phyloP scores from a whole-genome alignment of 2,797 vertebrate species.

The Pangasius macronema region DNA sequence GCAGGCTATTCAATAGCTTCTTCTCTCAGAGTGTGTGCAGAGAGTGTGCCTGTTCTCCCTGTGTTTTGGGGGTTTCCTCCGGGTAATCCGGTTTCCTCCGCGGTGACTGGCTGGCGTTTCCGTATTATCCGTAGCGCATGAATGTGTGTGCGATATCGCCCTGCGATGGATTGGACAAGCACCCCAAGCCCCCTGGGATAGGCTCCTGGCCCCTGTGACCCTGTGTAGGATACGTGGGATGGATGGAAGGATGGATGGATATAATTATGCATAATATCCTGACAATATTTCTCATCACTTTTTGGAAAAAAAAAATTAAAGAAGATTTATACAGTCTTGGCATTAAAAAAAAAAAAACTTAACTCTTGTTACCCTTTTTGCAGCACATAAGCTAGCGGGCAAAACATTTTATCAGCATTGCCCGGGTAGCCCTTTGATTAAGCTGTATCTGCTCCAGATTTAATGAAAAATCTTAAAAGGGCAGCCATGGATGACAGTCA shows the following conservation, averaged over 20 bases:
- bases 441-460: conserved; percentile 7
- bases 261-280: not conserved
- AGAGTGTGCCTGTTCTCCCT: too few species aligned
- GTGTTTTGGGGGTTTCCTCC: too few species aligned
- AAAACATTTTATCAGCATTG: not conserved
- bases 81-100: too few species aligned
- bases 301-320: too few species aligned
- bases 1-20: not conserved
- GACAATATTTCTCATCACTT: not conserved
- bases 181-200: too few species aligned
- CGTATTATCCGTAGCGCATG: too few species aligned
- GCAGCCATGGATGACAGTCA: conserved; percentile 26
- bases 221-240: too few species aligned
- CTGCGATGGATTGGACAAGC: too few species aligned
- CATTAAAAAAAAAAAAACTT: not conserved
- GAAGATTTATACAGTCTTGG: not conserved
- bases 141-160: too few species aligned
- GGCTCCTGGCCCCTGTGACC: too few species aligned
- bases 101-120: too few species aligned
- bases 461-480: conserved; percentile 33
- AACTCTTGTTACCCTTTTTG: not conserved
- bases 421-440: not conserved
- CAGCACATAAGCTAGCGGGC: not conserved
- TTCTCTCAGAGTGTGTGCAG: not conserved
- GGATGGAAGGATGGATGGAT: too few species aligned